Conservation (phyloP, 2,888 invertebrate species). For the Agapostemon virescens region DNA sequence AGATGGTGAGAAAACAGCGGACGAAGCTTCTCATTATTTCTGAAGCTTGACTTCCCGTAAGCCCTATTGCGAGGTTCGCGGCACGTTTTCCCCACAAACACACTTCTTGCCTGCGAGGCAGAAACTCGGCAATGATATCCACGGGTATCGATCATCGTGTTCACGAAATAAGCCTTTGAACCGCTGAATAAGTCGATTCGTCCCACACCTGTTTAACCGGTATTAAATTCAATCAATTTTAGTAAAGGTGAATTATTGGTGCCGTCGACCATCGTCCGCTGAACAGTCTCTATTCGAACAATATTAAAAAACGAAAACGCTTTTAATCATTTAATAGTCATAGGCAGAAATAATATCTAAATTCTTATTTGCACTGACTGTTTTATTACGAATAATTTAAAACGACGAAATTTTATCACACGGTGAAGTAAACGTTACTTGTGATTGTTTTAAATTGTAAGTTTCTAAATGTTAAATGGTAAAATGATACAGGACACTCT, state of each 20-base stretch:
- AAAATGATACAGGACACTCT: too few relatives aligned
- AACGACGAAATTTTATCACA: too few relatives aligned
- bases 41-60: constrained; percentile 72
- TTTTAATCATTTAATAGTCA: neutral
- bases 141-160: constrained; percentile 53
- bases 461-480: too few relatives aligned
- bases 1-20: constrained; percentile 39
- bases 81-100: constrained; percentile 74
- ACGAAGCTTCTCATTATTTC: constrained; percentile 68
- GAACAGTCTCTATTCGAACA: too few relatives aligned
- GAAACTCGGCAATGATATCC: constrained; percentile 56
- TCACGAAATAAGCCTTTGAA: constrained; percentile 21
- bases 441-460: too few relatives aligned
- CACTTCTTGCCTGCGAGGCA: constrained; percentile 50
- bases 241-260: neutral
- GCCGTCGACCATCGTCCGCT: neutral
- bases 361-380: too few relatives aligned
- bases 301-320: neutral
- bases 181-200: constrained; percentile 30
- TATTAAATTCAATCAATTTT: neutral
- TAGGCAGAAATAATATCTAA: neutral
- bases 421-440: too few relatives aligned
- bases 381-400: too few relatives aligned
- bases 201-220: neutral
- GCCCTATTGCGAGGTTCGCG: constrained; percentile 65